Evolutionary conservation across 2,888 invertebrate species (phyloP).

Genomic region (Theristus sp.): DNA sequence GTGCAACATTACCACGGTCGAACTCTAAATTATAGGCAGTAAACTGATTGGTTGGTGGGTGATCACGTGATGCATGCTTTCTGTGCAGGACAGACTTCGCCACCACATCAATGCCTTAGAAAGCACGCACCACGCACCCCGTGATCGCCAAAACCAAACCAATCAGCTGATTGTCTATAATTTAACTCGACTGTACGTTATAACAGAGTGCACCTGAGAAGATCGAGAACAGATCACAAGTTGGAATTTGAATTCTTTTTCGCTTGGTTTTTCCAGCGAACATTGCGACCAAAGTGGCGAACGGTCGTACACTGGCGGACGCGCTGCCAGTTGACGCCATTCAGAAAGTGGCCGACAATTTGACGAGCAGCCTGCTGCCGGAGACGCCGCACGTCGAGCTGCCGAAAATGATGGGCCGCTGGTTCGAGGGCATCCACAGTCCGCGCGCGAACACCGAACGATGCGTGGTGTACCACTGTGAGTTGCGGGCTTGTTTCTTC

Average conservation of each 20-base stretch:
- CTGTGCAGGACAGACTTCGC: too few species aligned
- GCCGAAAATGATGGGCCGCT: conserved; percentile 28
- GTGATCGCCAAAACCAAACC: neutral
- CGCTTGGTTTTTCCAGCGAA: conserved; percentile 20
- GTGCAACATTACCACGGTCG: too few species aligned
- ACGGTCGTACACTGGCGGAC: conserved; percentile 27
- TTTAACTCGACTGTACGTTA: too few species aligned
- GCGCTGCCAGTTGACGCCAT: conserved; percentile 27
- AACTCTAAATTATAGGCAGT: too few species aligned
- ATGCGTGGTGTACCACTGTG: conserved; percentile 29
- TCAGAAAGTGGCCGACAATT: conserved; percentile 28
- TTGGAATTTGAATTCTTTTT: too few species aligned
- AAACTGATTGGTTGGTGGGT: too few species aligned
- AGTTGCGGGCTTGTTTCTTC: too few species aligned
- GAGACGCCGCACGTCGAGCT: conserved; percentile 25
- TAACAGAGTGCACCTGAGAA: too few species aligned
- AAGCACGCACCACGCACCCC: too few species aligned
- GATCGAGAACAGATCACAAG: too few species aligned
- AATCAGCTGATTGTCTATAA: too few species aligned
- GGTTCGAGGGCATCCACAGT: conserved; percentile 27
- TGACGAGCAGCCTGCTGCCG: conserved; percentile 27
- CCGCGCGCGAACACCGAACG: conserved; percentile 23
- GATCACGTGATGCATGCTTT: neutral
- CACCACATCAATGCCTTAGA: too few species aligned
- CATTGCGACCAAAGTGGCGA: conserved; percentile 26